These are phyloP conservation scores for Watsonalla cultraria DNA, from an alignment of 2,888 invertebrate genomes.

Conservation along the genomic window DNA sequence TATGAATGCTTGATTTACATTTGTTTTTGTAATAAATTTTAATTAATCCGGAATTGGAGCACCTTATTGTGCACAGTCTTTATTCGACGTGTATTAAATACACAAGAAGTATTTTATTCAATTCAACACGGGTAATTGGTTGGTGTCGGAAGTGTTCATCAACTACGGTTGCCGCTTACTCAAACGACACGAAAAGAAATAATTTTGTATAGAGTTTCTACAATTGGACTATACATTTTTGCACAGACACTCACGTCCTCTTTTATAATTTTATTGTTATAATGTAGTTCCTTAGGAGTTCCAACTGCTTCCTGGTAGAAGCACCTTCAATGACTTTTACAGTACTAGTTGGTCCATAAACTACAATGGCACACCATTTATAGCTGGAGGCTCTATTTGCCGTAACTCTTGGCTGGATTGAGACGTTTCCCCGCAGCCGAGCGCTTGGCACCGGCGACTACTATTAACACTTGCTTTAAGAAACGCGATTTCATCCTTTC, in stretches of 20 bases:
- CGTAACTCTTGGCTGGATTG: conserved; percentile 23
- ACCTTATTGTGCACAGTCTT: neutral
- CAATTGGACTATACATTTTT: too few species aligned
- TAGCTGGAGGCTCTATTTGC: conserved; percentile 17
- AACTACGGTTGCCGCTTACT: too few species aligned
- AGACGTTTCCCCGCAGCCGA: conserved; percentile 22
- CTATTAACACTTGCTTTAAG: neutral
- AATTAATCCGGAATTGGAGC: neutral
- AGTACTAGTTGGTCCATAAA: conserved; percentile 18
- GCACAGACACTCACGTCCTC: too few species aligned
- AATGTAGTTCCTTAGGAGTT: too few species aligned
- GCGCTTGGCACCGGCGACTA: conserved; percentile 17
- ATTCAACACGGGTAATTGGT: too few species aligned
- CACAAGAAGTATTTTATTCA: too few species aligned
- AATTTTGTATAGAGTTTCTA: too few species aligned
- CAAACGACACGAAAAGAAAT: too few species aligned
- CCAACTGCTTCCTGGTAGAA: too few species aligned
- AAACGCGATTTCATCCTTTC: neutral
- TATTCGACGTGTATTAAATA: neutral
- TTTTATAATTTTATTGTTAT: too few species aligned
- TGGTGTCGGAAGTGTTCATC: too few species aligned
- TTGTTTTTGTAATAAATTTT: neutral
- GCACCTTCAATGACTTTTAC: conserved; percentile 10
- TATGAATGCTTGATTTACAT: neutral
- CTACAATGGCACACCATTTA: conserved; percentile 19